phyloP scores from a whole-genome alignment of 2,888 invertebrate species.

The Hyposoter didymator region DNA sequence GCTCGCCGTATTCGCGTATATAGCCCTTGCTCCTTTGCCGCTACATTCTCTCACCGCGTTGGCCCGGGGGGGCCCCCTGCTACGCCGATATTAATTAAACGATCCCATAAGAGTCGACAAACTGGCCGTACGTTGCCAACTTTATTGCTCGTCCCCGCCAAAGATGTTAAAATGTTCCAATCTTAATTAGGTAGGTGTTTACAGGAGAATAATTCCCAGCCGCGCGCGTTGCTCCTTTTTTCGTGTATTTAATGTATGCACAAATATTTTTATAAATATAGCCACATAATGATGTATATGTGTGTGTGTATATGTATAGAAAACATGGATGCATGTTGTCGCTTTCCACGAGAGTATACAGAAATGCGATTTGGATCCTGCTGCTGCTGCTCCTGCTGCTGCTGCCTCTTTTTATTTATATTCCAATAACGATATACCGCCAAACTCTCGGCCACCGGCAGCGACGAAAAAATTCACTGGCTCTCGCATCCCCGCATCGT shows the following conservation, averaged over 20 bases:
- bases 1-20: conserved; percentile 62
- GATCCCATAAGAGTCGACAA: conserved; percentile 82
- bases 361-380: conserved; percentile 3
- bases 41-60: conserved; percentile 34
- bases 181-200: conserved; percentile 84
- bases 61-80: conserved; percentile 44
- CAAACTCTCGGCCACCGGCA: conserved; percentile 71
- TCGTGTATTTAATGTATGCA: conserved; percentile 24
- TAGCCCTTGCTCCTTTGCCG: conserved; percentile 27
- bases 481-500: conserved; percentile 18
- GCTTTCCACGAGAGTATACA: conserved; percentile 1
- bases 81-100: conserved; percentile 84
- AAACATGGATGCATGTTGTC: conserved; percentile 9
- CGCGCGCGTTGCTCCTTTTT: conserved; percentile 59
- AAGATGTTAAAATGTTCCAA: conserved; percentile 83
- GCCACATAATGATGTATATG: background rate
- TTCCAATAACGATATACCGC: conserved; percentile 59
- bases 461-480: conserved; percentile 58
- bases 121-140: conserved; percentile 81
- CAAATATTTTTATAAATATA: conserved; percentile 30
- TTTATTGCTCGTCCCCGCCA: conserved; percentile 80
- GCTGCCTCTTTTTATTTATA: conserved; percentile 9
- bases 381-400: background rate
- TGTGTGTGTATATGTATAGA: background rate
- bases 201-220: conserved; percentile 80